These are phyloP conservation scores for Pangasius djambal DNA, from an alignment of 2,797 vertebrate species.

Conservation along the genomic window DNA sequence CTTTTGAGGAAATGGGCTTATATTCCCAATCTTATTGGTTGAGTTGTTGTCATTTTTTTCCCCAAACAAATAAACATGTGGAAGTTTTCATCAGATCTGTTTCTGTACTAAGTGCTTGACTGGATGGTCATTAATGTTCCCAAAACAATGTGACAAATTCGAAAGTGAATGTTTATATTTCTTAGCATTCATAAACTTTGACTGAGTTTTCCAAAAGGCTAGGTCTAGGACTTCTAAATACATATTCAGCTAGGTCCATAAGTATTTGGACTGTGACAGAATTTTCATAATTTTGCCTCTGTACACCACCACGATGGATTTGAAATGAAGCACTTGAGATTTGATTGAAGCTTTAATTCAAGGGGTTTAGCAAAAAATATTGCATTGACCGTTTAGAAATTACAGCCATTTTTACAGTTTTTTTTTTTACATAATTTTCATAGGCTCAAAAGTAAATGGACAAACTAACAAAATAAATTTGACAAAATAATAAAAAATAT, in stretches of 20 bases:
- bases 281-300: too few relatives aligned
- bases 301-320: too few relatives aligned
- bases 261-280: too few relatives aligned
- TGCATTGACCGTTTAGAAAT: too few relatives aligned
- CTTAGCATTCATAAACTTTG: not conserved
- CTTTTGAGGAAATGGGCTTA: not conserved
- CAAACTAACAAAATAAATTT: too few relatives aligned
- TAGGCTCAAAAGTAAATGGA: too few relatives aligned
- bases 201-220: not conserved
- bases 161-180: not conserved
- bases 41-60: not conserved
- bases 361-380: too few relatives aligned
- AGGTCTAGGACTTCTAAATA: not conserved
- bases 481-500: too few relatives aligned
- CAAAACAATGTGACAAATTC: not conserved
- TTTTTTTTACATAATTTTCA: too few relatives aligned
- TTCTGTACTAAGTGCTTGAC: not conserved
- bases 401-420: too few relatives aligned
- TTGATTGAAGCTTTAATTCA: too few relatives aligned
- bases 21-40: not conserved
- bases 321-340: too few relatives aligned
- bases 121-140: not conserved
- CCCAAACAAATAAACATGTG: constrained; percentile 3
- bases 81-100: not conserved
- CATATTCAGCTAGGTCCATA: not conserved